Base-by-base conservation (phyloP, 2,888 invertebrate genomes). In the Chaitophorus viminalis region DNA sequence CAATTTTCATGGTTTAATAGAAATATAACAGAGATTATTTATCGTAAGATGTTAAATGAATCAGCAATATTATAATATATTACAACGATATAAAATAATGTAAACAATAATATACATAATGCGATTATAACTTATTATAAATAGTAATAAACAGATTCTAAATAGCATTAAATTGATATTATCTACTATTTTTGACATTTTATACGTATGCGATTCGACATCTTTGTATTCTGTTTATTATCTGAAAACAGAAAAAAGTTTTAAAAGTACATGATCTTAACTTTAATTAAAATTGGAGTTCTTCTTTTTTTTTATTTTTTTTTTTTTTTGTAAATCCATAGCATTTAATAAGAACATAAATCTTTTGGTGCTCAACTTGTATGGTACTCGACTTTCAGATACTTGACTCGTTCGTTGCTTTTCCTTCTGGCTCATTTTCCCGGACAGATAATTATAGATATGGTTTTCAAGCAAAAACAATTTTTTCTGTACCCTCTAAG, bases 371-470 rank as follows among this genome's bases (percentile, higher is more conserved):
- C 33, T 65, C 36, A 36, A 65, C 17, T 25, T 21, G 60, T 36
- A 79, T 79, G 79, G 65, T 36, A 65, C 60, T 79, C 4, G n/a
- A 79, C 79, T 36, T 65, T 79, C 14, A 60, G 36, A n/a, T 36
- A 60, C 79, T 79, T 79, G 33, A 79, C 54, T 54, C 17, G 33
- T 0, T 78, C 31, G 25, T 78, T 78, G 33, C 21, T 17, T 65
- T 65, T 36, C 14, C 14, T 77, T 18, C 17, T 18, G 9, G 68
- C 60, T 79, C 1, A 65, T n/a, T 25, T 36, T 65, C 36, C 36
- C 25, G 1, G 60, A 2, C 25, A 33, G 21, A 60, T 60, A 60
- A 25, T 68, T n/a, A n/a, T 68, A 68, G n/a, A 68, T 29, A 68
- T 29, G 11, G n/a, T 29, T 68, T 29, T 68, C n/a, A 25, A 68